A percentile compares a stretch with the other conserved stretches of the same genome.
These are phyloP conservation scores for Pao palembangensis DNA, from an alignment of 2,113 vertebrate genomes.

Conservation along the genomic window DNA sequence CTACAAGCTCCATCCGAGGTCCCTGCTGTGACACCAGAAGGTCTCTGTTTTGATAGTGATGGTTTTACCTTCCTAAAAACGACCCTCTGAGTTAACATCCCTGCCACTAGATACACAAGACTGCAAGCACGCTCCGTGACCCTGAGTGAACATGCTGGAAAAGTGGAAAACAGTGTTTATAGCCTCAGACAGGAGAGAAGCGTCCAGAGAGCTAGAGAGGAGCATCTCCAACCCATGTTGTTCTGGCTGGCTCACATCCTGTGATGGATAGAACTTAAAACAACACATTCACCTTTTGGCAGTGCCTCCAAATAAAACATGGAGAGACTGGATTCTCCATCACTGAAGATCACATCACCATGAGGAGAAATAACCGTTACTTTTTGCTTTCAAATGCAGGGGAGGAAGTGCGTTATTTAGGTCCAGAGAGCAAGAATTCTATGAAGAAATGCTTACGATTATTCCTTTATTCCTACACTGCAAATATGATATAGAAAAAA, in stretches of 20 bases:
- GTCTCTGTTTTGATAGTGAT: slow-evolving; percentile 64
- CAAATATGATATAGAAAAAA: too few species aligned
- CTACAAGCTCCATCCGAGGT: slow-evolving; percentile 12
- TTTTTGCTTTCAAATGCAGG: not conserved
- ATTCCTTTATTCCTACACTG: not conserved
- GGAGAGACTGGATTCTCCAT: slow-evolving; percentile 23
- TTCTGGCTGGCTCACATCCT: not conserved
- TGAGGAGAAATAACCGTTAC: not conserved
- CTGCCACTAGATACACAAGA: slow-evolving; percentile 53
- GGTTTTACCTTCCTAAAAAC: slow-evolving; percentile 43
- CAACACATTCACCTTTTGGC: slow-evolving; percentile 38
- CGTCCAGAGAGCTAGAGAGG: not conserved
- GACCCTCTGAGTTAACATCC: slow-evolving; percentile 60
- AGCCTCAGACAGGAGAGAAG: not conserved
- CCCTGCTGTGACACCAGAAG: slow-evolving; percentile 70
- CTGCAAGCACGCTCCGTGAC: slow-evolving; percentile 37
- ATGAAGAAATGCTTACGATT: not conserved
- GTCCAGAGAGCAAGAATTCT: too few species aligned
- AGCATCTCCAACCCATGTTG: not conserved
- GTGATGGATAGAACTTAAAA: slow-evolving; percentile 15
- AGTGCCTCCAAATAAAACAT: slow-evolving; percentile 38
- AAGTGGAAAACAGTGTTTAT: slow-evolving; percentile 5
- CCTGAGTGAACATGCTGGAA: slow-evolving; percentile 56
- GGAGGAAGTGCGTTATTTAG: not conserved
- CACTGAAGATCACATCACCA: slow-evolving; percentile 11